A percentile compares a stretch with the other conserved stretches of the same genome.
Evolutionary conservation across 2,113 vertebrate genomes (phyloP).

Genomic region (Mastomys natalensis): DNA sequence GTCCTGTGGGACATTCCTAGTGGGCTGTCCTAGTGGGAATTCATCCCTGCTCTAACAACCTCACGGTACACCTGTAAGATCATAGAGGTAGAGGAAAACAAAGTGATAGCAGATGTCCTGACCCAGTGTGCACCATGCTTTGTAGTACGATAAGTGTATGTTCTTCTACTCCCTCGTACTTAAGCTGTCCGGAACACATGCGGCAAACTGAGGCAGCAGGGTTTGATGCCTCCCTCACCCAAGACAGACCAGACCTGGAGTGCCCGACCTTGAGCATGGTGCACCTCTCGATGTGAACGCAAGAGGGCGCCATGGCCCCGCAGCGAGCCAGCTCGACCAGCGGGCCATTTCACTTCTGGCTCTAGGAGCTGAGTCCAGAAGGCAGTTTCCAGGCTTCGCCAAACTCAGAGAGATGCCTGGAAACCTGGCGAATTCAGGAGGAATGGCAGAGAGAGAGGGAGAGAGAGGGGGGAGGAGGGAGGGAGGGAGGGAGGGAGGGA

Average conservation of each 20-base stretch:
- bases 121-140: background rate
- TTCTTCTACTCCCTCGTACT: background rate
- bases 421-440: background rate
- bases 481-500: no score
- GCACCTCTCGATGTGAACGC: slow-evolving; percentile 30
- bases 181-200: background rate
- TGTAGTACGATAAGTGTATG: background rate
- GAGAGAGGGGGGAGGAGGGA: no score
- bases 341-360: background rate
- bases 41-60: background rate
- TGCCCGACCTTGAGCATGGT: background rate
- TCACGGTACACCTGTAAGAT: background rate
- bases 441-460: background rate
- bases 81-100: background rate
- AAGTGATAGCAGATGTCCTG: background rate
- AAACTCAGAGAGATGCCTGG: background rate
- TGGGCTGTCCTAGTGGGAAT: no score
- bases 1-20: no score
- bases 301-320: slow-evolving; percentile 74
- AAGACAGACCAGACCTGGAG: fast-evolving
- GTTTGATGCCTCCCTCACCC: no score
- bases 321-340: background rate
- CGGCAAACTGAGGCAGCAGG: background rate
- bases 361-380: fast-evolving
- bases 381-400: background rate